Percentiles rank a stretch among this genome's conserved stretches.
Conservation (phyloP, 2,113 vertebrate genomes). For the Aphelocoma coerulescens region DNA sequence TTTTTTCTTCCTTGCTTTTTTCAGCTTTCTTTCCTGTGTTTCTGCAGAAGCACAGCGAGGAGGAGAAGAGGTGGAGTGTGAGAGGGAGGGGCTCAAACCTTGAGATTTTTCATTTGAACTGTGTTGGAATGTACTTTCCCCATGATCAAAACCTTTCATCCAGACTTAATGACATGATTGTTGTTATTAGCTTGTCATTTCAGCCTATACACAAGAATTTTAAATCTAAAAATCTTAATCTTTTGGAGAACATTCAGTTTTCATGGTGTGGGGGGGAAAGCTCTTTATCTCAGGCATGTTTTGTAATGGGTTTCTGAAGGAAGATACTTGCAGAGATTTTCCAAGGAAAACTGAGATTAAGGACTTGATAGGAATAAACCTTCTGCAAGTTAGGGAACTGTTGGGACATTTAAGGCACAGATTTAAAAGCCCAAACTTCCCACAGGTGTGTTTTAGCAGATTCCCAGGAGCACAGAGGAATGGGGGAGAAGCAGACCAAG, state of each 20-base stretch:
- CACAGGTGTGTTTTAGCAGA: not conserved
- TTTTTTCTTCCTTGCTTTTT: not conserved
- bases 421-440: not conserved
- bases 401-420: not conserved
- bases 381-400: not conserved
- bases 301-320: not conserved
- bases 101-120: not conserved
- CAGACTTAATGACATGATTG: not conserved
- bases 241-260: not conserved
- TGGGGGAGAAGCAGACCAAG: not conserved
- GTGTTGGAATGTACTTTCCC: not conserved
- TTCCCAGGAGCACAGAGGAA: not conserved
- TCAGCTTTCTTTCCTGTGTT: not conserved
- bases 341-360: not conserved
- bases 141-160: not conserved
- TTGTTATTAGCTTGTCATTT: conserved; percentile 5
- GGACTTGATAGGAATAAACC: not conserved
- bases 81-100: not conserved
- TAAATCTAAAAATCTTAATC: not conserved
- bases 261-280: rapidly evolving
- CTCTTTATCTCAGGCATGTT: not conserved
- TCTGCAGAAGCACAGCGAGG: not conserved
- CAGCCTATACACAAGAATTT: not conserved
- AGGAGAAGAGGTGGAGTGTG: not conserved
- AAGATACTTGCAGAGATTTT: not conserved